Base-by-base conservation (phyloP, 2,888 invertebrate species). In the Eilema griseolum region DNA sequence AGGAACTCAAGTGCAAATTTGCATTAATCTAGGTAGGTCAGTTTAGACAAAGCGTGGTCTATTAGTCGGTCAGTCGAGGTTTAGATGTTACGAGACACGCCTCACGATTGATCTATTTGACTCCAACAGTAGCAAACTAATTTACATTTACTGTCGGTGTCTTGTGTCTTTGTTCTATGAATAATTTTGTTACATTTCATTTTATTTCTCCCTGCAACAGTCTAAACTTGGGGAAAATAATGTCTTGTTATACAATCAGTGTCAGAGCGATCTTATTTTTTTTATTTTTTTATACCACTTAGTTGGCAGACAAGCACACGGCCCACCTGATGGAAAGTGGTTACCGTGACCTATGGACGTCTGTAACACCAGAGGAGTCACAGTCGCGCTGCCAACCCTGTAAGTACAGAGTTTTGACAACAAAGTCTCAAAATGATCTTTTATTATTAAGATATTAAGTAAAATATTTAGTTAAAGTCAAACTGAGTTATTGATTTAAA, bases 41-140 rank as follows among this genome's bases (percentile, higher is more conserved):
- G n/a, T 10, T 52, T 52, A n/a, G n/a, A 1, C n/a, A 10, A 8
- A 8, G n/a, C n/a, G 52, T 52, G n/a, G 52, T 52, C n/a, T 52
- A 52, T 52, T 52, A 52, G 52, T 52, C n/a, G 52, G 52, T 52
- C 52, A 52, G 52, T 52, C 52, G 20, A 52, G 52, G n/a, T n/a
- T 41, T n/a, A 52, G 20, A 10, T 52, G 52, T 52, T 52, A 52
- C 61, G 26, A 61, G 61, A 61, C 28, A 61, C 61, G 52, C 20
- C 28, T 61, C 26, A 59, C 59, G 26, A 8, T 52, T 52, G n/a
- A 52, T 52, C 52, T 52, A 52, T 52, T 52, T 52, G 52, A 52
- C n/a, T 52, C 52, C n/a, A n/a, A n/a, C 52, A 52, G 52, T 52
- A 52, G 52, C 52, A 52, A 52, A 20, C 52, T 10, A 52, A 52